Evolutionary conservation across 2,888 invertebrate genomes (phyloP).

Genomic region (Xestia xanthographa): DNA sequence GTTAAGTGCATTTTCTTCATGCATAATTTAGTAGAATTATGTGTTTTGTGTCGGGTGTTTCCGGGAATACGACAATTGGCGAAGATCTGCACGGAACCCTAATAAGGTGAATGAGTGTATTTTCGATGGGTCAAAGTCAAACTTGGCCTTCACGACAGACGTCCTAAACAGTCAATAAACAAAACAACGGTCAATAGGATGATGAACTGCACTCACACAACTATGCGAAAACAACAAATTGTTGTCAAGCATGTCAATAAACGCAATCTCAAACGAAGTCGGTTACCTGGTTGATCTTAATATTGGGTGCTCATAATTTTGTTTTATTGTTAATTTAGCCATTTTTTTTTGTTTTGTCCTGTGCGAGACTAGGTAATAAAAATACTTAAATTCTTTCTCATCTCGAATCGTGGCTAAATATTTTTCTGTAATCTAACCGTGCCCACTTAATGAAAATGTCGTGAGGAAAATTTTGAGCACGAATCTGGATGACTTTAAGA

Average conservation of each 20-base stretch:
- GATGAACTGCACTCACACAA: conserved; percentile 25
- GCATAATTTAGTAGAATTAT: too few relatives aligned
- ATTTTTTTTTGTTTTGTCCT: too few relatives aligned
- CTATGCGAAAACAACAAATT: conserved; percentile 22
- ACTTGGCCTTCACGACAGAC: neutral
- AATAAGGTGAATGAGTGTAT: neutral
- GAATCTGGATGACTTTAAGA: neutral
- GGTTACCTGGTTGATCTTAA: conserved; percentile 2
- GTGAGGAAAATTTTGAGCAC: neutral
- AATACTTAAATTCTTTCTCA: too few relatives aligned
- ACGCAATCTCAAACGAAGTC: conserved; percentile 18
- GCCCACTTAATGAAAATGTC: neutral
- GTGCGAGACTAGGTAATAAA: too few relatives aligned
- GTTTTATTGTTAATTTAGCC: too few relatives aligned
- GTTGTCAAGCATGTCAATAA: conserved; percentile 17
- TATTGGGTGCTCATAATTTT: neutral
- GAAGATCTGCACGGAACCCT: too few relatives aligned
- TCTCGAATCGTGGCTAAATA: neutral
- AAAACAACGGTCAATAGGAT: conserved; percentile 15
- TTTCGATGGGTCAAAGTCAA: neutral
- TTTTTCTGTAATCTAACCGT: neutral
- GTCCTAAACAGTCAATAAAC: conserved; percentile 8
- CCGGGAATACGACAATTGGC: too few relatives aligned
- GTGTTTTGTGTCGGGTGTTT: too few relatives aligned
- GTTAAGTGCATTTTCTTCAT: too few relatives aligned